Conservation (phyloP, 92 coral and sea anemone genomes). For the Heteractis magnifica region DNA sequence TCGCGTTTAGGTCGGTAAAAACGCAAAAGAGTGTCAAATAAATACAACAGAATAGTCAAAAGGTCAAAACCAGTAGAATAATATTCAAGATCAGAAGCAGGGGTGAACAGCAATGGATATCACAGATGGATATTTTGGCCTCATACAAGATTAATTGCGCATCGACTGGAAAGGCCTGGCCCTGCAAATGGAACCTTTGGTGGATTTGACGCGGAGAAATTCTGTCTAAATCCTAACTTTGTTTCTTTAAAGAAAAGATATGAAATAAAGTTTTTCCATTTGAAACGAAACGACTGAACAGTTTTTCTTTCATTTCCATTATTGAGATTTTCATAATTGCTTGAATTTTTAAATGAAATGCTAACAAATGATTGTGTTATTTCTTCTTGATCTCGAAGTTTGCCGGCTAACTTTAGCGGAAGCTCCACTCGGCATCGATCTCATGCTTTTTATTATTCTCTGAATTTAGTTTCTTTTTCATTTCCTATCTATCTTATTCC, state of each 20-base stretch:
- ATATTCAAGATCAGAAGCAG: neutral
- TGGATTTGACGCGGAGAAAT: neutral
- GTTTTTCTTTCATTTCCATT: neutral
- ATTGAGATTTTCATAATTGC: too few relatives aligned
- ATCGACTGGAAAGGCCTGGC: neutral
- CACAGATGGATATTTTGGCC: neutral
- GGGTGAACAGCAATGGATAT: neutral
- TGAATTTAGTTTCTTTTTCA: neutral
- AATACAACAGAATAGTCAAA: neutral
- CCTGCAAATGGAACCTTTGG: neutral
- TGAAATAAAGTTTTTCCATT: neutral
- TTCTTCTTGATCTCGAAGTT: neutral
- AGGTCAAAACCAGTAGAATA: neutral
- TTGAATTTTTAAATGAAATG: neutral
- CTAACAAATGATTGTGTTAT: slow-evolving; percentile 9
- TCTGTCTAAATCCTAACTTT: neutral
- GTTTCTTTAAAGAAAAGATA: neutral
- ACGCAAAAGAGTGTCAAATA: neutral
- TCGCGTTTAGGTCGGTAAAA: neutral
- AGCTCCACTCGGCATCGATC: slow-evolving; percentile 39
- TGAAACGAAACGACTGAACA: neutral
- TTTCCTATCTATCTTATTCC: neutral
- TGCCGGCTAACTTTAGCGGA: slow-evolving; percentile 10
- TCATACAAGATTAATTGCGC: neutral
- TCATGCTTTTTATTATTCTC: neutral